Evolutionary conservation across 2,888 invertebrate species (phyloP), one percentile per base, ranked within the genome.

Genomic region (Toxonevra muliebris): DNA sequence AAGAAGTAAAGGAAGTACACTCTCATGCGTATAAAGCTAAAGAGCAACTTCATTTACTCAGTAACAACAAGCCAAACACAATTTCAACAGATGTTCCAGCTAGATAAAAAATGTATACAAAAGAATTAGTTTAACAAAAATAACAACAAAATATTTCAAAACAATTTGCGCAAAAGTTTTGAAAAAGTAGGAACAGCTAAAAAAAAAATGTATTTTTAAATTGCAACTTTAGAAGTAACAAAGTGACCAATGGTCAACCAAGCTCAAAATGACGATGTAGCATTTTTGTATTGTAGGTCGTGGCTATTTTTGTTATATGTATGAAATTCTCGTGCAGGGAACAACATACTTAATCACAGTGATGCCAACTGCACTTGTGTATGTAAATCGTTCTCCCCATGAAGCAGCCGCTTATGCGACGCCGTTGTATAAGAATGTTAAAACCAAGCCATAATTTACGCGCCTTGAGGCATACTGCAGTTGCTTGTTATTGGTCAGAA

Each of bases 161-260:
- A 48, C 30, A 30, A 9, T 13, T 15, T n/a, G 15, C 10, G 11
- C 15, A 65, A 65, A 43, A 61, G 15, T 12, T 9, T 41, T 7
- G 45, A 55, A 43, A 52, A 40, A 12, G 17, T 30, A 13, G 30
- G 5, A 15, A 15, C 9, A 52, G 30, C 9, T n/a, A 48, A 57
- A 40, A 48, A 13, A 62, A 42, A 43, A 54, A 19, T 40, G 11
- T 1, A 20, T 55, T 53, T 63, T 78, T 76, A 78, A 77, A 78
- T 78, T 79, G 79, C 79, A 79, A 77, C 76, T 79, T 77, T 69
- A 74, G 59, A 78, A 75, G 40, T 76, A 75, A 78, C 76, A 80
- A 77, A 80, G 79, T 77, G 74, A 74, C 74, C 76, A 72, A 70
- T 70, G 74, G 71, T 73, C 69, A 71, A 71, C 71, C 71, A 66